These are phyloP conservation scores for Chymomyza costata DNA, from an alignment of 1,140 invertebrate genomes.

Conservation along the genomic window DNA sequence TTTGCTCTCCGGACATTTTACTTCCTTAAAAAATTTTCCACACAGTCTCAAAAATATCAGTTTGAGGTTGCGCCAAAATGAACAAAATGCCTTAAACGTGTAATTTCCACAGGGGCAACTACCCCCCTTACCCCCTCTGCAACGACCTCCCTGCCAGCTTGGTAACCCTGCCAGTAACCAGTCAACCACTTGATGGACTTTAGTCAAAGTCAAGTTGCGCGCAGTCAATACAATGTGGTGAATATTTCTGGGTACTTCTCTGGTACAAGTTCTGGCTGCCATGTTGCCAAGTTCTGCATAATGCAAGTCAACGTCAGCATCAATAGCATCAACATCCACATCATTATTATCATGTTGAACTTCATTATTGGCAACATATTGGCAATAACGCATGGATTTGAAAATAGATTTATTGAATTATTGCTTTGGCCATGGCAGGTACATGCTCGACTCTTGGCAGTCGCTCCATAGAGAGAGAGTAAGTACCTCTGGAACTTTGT, in stretches of 20 bases:
- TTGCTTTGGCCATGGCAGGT: constrained; percentile 72
- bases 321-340: constrained; percentile 17
- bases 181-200: constrained; percentile 60
- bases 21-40: too few species aligned
- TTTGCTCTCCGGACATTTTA: constrained; percentile 25
- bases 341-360: constrained; percentile 29
- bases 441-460: constrained; percentile 55
- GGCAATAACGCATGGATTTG: constrained; percentile 66
- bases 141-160: background rate
- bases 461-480: too few species aligned
- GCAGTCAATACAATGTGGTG: constrained; percentile 43
- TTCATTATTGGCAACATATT: constrained; percentile 69
- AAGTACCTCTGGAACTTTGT: constrained; percentile 9
- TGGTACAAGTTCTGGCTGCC: constrained; percentile 56
- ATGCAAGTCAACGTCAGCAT: constrained; percentile 34
- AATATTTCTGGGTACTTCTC: too few species aligned
- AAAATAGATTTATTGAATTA: constrained; percentile 75
- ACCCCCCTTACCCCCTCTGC: too few species aligned
- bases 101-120: too few species aligned
- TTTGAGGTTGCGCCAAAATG: constrained; percentile 38
- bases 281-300: constrained; percentile 34
- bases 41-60: too few species aligned
- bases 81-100: too few species aligned
- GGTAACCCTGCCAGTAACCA: constrained; percentile 16
- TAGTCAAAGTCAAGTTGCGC: constrained; percentile 72